Evolutionary conservation across 2,113 vertebrate species (phyloP).

Genomic region (human): GRCh38 chr21:16427501-16428000

Average conservation of each 20-base stretch:
- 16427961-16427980: not conserved
- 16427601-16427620: not conserved
- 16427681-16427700: not conserved
- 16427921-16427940: not conserved
- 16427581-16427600: not conserved
- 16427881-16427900: rapidly evolving
- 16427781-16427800: not conserved
- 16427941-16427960: not conserved
- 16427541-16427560: not conserved
- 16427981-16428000: not conserved
- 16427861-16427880: too few relatives aligned
- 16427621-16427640: not conserved
- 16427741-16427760: not conserved
- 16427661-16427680: not conserved
- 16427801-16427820: not conserved
- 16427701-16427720: not conserved
- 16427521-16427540: not conserved
- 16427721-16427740: not conserved
- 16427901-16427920: not conserved
- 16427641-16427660: not conserved
- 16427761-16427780: not conserved
- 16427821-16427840: not conserved
- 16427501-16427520: not conserved
- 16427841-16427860: not conserved
- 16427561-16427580: not conserved